A percentile compares a stretch with the other conserved stretches of the same genome.
phyloP scores from a whole-genome alignment of 2,888 invertebrate species.

The Tenthredo notha region DNA sequence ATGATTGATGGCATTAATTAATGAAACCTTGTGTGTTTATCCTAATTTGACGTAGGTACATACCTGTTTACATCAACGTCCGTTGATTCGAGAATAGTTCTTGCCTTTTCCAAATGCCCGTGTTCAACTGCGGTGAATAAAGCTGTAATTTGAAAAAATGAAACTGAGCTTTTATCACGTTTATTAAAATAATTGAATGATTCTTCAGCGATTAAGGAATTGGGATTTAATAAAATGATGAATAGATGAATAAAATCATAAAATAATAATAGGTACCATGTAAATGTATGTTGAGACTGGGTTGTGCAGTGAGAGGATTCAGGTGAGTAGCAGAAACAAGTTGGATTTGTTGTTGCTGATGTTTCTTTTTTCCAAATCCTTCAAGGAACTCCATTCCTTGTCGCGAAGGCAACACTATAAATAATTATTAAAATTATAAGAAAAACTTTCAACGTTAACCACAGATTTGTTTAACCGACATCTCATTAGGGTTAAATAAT shows the following conservation, averaged over 20 bases:
- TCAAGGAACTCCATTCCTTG: constrained; percentile 78
- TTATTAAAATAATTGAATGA: too few species aligned
- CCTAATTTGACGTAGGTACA: constrained; percentile 60
- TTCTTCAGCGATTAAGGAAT: constrained; percentile 35
- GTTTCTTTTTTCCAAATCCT: constrained; percentile 77
- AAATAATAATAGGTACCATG: constrained; percentile 70
- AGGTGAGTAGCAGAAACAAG: constrained; percentile 69
- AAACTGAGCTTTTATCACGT: not conserved
- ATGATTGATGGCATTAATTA: constrained; percentile 28
- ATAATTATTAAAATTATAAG: constrained; percentile 20
- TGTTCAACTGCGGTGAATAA: constrained; percentile 97
- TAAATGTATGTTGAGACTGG: constrained; percentile 76
- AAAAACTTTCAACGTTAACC: constrained; percentile 53
- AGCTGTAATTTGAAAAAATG: constrained; percentile 82
- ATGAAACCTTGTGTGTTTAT: constrained; percentile 40
- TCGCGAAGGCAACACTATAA: constrained; percentile 72
- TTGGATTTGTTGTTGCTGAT: constrained; percentile 62
- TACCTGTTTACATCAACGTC: constrained; percentile 97
- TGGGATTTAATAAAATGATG: constrained; percentile 32
- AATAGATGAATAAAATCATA: constrained; percentile 50
- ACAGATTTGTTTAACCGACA: not conserved
- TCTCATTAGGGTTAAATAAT: not conserved
- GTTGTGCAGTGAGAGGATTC: constrained; percentile 74
- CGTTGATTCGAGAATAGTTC: constrained; percentile 94
- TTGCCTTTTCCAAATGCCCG: constrained; percentile 95